Conservation (phyloP, 2,113 vertebrate species). For the Triplophysa siluroides region DNA sequence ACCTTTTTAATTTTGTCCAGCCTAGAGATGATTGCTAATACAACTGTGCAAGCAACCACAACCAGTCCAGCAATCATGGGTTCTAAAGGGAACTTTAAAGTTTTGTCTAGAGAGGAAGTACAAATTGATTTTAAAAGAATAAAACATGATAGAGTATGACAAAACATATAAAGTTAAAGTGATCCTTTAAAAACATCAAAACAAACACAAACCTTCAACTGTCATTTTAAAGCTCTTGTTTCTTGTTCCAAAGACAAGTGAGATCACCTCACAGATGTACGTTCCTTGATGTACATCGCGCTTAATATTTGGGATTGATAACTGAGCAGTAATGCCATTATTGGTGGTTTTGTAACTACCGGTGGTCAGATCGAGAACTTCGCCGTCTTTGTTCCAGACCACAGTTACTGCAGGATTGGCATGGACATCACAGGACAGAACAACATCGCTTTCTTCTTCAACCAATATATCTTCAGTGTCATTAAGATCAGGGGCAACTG, state of each 20-base stretch:
- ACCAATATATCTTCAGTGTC: conserved; percentile 56
- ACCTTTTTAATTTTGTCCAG: conserved; percentile 66
- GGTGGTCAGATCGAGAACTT: conserved; percentile 57
- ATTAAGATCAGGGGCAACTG: conserved; percentile 65
- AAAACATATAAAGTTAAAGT: background rate
- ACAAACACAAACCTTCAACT: conserved; percentile 64
- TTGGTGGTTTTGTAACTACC: conserved; percentile 56
- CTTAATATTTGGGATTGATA: conserved; percentile 45
- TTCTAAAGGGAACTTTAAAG: conserved; percentile 65
- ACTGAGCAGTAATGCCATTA: conserved; percentile 54
- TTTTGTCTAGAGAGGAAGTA: conserved; percentile 56
- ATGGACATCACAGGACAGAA: conserved; percentile 63
- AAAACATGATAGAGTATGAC: background rate
- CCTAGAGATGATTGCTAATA: conserved; percentile 67
- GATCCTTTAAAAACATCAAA: background rate
- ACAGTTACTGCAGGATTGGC: conserved; percentile 69
- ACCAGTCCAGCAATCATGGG: conserved; percentile 71
- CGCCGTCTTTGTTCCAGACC: conserved; percentile 64
- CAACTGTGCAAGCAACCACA: conserved; percentile 62
- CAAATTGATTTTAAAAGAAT: background rate
- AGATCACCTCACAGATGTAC: conserved; percentile 61
- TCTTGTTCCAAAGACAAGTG: conserved; percentile 16
- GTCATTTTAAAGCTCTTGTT: conserved; percentile 62
- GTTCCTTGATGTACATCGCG: conserved; percentile 61
- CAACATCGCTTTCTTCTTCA: conserved; percentile 55